Conservation (phyloP, 2,888 invertebrate species). For the Phania funesta region DNA sequence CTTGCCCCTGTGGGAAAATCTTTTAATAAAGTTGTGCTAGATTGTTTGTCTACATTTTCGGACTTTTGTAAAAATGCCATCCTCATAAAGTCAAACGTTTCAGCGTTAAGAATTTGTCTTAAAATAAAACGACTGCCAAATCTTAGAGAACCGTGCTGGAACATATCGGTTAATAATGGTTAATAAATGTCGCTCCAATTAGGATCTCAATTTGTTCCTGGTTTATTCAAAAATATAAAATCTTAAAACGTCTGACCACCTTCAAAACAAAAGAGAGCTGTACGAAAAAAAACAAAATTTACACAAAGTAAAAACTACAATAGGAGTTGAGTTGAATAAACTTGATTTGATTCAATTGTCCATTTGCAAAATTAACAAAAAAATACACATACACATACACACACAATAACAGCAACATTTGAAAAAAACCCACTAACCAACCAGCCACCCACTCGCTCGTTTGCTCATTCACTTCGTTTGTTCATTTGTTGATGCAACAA, state of each 20-base stretch:
- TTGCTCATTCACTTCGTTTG: conserved; percentile 40
- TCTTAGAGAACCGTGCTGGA: too few relatives aligned
- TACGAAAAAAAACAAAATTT: conserved; percentile 27
- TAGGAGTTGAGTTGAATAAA: conserved; percentile 62
- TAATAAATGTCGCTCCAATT: too few relatives aligned
- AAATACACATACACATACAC: background rate
- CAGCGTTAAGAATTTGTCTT: too few relatives aligned
- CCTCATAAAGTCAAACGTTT: too few relatives aligned
- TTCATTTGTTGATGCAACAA: conserved; percentile 62
- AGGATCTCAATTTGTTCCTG: too few relatives aligned
- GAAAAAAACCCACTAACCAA: conserved; percentile 20
- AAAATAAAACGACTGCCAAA: too few relatives aligned
- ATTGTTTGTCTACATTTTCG: too few relatives aligned
- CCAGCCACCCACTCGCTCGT: conserved; percentile 29
- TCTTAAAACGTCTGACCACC: conserved; percentile 44
- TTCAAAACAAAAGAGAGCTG: conserved; percentile 48
- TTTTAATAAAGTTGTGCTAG: too few relatives aligned
- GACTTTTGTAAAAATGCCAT: too few relatives aligned
- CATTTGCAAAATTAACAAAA: background rate
- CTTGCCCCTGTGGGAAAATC: too few relatives aligned
- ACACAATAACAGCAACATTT: conserved; percentile 35
- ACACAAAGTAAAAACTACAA: conserved; percentile 33
- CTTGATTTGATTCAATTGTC: conserved; percentile 60
- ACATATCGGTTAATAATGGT: too few relatives aligned
- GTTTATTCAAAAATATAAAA: too few relatives aligned